Base-by-base conservation (phyloP, 2,113 vertebrate genomes). In the Ciconia stormi region DNA sequence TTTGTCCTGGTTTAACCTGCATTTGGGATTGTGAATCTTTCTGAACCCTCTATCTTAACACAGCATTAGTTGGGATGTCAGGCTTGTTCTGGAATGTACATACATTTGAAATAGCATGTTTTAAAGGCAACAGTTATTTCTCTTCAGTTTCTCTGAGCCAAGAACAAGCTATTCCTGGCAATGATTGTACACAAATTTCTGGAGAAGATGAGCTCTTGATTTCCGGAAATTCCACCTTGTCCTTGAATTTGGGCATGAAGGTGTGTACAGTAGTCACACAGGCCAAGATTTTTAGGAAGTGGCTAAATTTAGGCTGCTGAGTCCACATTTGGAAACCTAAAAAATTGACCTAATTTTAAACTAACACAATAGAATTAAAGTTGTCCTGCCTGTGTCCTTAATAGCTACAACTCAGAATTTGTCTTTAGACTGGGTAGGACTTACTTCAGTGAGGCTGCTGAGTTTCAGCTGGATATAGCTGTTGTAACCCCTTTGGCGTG, bases 281-380 rank as follows among this genome's bases (percentile, higher is more conserved):
- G 46, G 56, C 65, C 53, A 66, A 22, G 78, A 70, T 61, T 94
- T 85, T 90, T 82, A 62, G 62, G 70, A 94, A 89, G 62, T 25
- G 38, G 26, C 49, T 95, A 80, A 93, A 90, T 91, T 88, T 95
- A 91, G 87, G 3, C 34, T 74, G 91, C 38, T 27, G 58, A 87
- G 27, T 72, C 67, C 42, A 53, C 14, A 1, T 70, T 82, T 87
- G 69, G 93, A 87, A 93, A 73, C 73, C 70, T 58, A 78, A 95
- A 50, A 90, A 85, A 80, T 18, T 93, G 93, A 67, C 93, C 93
- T 94, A 26, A 44, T 97, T 97, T 82, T 69, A 62, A 94, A 70
- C 58, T 59, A 66, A 89, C 74, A 44, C 62, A 66, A 2, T 40
- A 70, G 42, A 92, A 91, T 58, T 61, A 11, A 59, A 73, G 36